These are phyloP conservation scores for Periophthalmodon schlosseri DNA, from an alignment of 2,113 vertebrate genomes.

Conservation along the genomic window DNA sequence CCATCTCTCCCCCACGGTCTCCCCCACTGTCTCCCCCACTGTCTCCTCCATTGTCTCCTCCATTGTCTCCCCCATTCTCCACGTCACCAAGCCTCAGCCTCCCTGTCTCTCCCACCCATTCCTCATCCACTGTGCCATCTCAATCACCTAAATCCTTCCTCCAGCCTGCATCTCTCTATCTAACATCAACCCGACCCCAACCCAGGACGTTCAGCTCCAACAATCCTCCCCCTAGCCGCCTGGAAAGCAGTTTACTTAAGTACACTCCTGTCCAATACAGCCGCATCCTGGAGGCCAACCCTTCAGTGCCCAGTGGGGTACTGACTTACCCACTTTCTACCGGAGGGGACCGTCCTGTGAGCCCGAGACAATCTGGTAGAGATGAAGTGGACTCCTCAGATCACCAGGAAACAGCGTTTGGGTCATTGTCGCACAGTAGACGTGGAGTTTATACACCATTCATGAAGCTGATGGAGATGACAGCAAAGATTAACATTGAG, in stretches of 20 bases:
- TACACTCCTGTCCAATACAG: slow-evolving; percentile 76
- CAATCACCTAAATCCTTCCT: slow-evolving; percentile 1
- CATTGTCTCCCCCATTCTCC: not conserved
- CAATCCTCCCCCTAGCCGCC: slow-evolving; percentile 66
- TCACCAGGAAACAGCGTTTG: slow-evolving; percentile 31
- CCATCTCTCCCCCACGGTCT: not conserved
- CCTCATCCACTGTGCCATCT: slow-evolving; percentile 2
- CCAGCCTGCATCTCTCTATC: slow-evolving; percentile 19
- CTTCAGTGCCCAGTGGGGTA: slow-evolving; percentile 2
- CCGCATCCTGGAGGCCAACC: slow-evolving; percentile 51
- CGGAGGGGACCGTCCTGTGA: slow-evolving; percentile 18
- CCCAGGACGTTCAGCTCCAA: slow-evolving; percentile 29
- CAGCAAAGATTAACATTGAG: slow-evolving; percentile 69
- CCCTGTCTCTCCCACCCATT: not conserved
- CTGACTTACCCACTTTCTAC: slow-evolving; percentile 17
- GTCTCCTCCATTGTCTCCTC: not conserved
- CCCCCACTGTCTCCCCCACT: not conserved
- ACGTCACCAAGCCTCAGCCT: not conserved
- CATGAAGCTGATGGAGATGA: slow-evolving; percentile 87
- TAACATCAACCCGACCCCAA: slow-evolving; percentile 24
- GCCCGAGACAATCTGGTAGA: slow-evolving; percentile 25
- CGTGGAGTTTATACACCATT: slow-evolving; percentile 82
- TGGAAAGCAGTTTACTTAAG: slow-evolving; percentile 73
- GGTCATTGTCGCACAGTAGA: slow-evolving; percentile 16
- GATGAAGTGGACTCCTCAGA: slow-evolving; percentile 40